These are phyloP conservation scores for Clistopyga incitator DNA, from an alignment of 2,888 invertebrate genomes.

Conservation along the genomic window DNA sequence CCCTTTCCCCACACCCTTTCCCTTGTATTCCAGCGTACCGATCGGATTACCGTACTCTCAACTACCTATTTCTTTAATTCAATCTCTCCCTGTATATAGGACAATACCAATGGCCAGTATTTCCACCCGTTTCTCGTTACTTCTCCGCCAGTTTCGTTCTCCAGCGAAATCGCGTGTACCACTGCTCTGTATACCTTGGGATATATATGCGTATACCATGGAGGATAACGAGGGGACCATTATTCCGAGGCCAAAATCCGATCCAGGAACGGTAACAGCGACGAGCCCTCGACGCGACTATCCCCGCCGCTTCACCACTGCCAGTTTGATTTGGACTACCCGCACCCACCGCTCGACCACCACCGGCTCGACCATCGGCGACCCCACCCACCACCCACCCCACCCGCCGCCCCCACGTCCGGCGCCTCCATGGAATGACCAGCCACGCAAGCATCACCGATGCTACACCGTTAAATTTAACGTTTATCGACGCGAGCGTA, in stretches of 20 bases:
- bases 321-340: conserved; percentile 65
- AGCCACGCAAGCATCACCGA: conserved; percentile 60
- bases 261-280: conserved; percentile 56
- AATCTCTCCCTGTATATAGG: conserved; percentile 40
- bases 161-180: not conserved
- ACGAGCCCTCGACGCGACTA: conserved; percentile 49
- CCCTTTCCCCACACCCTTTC: conserved; percentile 19
- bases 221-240: conserved; percentile 58
- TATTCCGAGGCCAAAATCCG: conserved; percentile 59
- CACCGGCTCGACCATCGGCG: conserved; percentile 39
- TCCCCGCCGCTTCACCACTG: conserved; percentile 49
- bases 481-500: conserved; percentile 82
- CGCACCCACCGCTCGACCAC: conserved; percentile 46
- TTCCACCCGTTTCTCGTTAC: conserved; percentile 28
- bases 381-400: not conserved
- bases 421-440: conserved; percentile 61
- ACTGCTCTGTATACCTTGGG: not conserved
- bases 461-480: conserved; percentile 82
- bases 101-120: conserved; percentile 3
- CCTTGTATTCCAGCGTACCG: conserved; percentile 36
- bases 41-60: conserved; percentile 62
- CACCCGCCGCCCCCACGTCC: conserved; percentile 31
- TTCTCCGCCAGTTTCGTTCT: conserved; percentile 7
- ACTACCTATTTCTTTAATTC: conserved; percentile 59
- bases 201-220: not conserved